phyloP scores from a whole-genome alignment of 2,797 vertebrate genomes.

The Schizothorax lantsangensis region DNA sequence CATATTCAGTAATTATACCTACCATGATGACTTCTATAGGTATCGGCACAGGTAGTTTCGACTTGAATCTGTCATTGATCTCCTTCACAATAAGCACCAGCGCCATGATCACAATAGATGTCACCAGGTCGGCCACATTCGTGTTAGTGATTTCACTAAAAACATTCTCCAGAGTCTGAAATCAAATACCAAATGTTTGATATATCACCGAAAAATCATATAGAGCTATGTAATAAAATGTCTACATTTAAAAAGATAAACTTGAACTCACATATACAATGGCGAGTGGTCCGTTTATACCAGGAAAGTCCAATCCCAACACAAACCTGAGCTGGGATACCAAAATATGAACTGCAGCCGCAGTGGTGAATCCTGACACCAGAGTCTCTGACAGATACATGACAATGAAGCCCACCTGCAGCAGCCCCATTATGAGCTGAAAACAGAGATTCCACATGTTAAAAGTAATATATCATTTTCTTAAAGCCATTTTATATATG shows the following conservation, averaged over 20 bases:
- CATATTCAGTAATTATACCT: constrained; percentile 58
- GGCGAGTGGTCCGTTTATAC: constrained; percentile 82
- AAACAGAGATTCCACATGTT: constrained; percentile 25
- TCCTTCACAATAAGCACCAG: constrained; percentile 89
- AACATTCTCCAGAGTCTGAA: constrained; percentile 83
- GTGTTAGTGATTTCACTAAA: constrained; percentile 83
- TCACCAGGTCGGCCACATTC: constrained; percentile 91
- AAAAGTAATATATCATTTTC: no score
- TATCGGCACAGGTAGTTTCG: constrained; percentile 89
- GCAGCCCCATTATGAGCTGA: constrained; percentile 86
- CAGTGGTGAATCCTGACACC: constrained; percentile 94
- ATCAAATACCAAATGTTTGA: constrained; percentile 36
- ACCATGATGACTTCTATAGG: constrained; percentile 94
- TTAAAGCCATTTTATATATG: neutral
- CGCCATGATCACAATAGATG: constrained; percentile 84
- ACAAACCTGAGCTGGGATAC: constrained; percentile 96
- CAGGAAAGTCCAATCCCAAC: constrained; percentile 82
- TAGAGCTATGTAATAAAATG: neutral
- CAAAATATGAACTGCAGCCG: constrained; percentile 92
- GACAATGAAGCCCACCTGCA: constrained; percentile 91
- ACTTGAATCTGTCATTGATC: constrained; percentile 88
- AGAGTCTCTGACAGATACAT: constrained; percentile 93
- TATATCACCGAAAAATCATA: neutral
- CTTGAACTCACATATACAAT: constrained; percentile 82
- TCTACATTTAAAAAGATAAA: neutral